Conservation (phyloP, 2,797 vertebrate genomes). For the Urosaurus nigricauda region DNA sequence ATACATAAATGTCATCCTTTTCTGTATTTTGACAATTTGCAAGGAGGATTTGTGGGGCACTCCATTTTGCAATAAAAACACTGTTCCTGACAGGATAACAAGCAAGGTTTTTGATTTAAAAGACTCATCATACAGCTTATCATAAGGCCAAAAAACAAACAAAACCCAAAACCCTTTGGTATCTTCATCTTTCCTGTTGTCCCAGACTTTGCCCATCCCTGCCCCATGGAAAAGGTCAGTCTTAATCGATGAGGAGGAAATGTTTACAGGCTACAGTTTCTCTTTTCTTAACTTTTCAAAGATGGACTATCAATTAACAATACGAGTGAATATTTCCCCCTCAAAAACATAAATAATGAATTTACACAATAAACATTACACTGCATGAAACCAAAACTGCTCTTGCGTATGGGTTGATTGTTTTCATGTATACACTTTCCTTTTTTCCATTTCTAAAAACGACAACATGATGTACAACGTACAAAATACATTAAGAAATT, state of each 20-base stretch:
- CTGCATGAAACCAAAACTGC: background rate
- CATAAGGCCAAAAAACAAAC: no score
- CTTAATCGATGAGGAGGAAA: background rate
- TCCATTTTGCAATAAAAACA: no score
- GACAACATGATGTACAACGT: background rate
- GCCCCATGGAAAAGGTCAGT: background rate
- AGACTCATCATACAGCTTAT: no score
- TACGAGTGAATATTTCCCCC: conserved; percentile 2
- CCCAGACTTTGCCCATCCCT: no score
- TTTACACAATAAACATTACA: conserved; percentile 11
- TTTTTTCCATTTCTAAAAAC: background rate
- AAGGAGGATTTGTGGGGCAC: no score
- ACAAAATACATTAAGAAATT: conserved; percentile 1
- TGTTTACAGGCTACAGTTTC: background rate
- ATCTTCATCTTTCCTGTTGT: no score
- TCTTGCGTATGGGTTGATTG: background rate
- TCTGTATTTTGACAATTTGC: no score
- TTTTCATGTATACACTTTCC: conserved; percentile 9
- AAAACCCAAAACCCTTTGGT: no score
- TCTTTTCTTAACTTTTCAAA: conserved; percentile 6
- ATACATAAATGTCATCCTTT: no score
- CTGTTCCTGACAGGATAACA: no score
- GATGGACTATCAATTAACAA: background rate
- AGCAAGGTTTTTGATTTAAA: no score
- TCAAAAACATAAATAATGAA: conserved; percentile 8